Conservation (phyloP, 2,113 vertebrate species). For the Catharus bicknelli region DNA sequence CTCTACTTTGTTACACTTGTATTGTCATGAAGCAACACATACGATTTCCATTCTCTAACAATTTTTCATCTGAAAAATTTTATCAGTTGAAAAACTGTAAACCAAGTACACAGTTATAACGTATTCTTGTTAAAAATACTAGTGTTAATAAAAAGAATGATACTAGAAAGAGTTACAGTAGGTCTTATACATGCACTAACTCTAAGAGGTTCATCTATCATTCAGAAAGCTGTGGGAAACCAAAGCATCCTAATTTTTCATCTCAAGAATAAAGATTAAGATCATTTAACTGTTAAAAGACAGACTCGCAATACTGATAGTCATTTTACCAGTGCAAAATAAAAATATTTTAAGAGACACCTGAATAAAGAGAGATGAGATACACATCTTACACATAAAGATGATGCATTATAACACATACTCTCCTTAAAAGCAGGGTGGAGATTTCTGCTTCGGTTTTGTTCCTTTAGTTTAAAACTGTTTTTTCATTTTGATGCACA, state of each 20-base stretch:
- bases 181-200: not conserved
- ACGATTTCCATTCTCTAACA: not conserved
- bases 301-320: not conserved
- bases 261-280: not conserved
- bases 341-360: constrained; percentile 1
- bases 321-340: not conserved
- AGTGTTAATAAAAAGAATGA: not conserved
- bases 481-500: not conserved
- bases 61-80: not conserved
- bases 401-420: not conserved
- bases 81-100: constrained; percentile 1
- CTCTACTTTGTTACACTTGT: not conserved
- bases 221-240: not conserved
- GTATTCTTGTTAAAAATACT: not conserved
- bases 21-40: not conserved
- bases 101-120: not conserved
- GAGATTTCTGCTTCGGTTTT: not conserved
- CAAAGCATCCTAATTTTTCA: constrained; percentile 8
- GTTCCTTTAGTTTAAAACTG: not conserved
- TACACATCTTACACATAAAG: not conserved
- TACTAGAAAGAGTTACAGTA: not conserved
- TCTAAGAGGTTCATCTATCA: not conserved
- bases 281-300: not conserved
- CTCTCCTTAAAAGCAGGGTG: not conserved
- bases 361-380: not conserved